Evolutionary conservation across 1,140 invertebrate genomes (phyloP).

Genomic region (Drosophila paulistorum): DNA sequence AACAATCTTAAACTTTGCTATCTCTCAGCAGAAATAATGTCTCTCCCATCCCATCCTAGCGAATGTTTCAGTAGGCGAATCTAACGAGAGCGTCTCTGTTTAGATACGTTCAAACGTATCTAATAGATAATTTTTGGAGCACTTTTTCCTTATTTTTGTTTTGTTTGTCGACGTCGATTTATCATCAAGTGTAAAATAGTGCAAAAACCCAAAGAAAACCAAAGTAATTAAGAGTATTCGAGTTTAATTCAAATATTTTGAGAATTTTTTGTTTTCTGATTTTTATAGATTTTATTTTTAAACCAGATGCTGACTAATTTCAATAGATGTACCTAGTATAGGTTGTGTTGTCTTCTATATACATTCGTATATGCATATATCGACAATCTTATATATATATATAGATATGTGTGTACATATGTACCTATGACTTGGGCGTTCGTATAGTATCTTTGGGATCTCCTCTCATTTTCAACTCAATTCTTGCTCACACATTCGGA

Average conservation of each 20-base stretch:
- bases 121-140: slow-evolving; percentile 36
- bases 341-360: slow-evolving; percentile 38
- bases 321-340: slow-evolving; percentile 15
- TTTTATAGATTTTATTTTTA: slow-evolving; percentile 12
- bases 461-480: slow-evolving; percentile 14
- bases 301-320: slow-evolving; percentile 18
- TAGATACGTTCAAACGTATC: slow-evolving; percentile 37
- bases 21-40: neutral
- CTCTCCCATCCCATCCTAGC: neutral
- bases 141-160: slow-evolving; percentile 10
- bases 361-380: neutral
- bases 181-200: slow-evolving; percentile 1
- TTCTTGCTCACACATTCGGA: neutral
- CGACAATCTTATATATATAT: slow-evolving; percentile 25
- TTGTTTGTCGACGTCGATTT: slow-evolving; percentile 10
- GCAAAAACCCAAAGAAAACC: neutral
- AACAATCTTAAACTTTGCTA: slow-evolving; percentile 45
- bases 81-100: slow-evolving; percentile 21
- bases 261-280: neutral
- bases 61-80: slow-evolving; percentile 43
- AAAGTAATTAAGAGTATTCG: neutral
- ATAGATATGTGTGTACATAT: slow-evolving; percentile 13
- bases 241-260: neutral
- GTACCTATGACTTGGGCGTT: slow-evolving; percentile 33
- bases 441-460: slow-evolving; percentile 12